phyloP scores from a whole-genome alignment of 2,888 invertebrate species.

The Archips crataeganus region DNA sequence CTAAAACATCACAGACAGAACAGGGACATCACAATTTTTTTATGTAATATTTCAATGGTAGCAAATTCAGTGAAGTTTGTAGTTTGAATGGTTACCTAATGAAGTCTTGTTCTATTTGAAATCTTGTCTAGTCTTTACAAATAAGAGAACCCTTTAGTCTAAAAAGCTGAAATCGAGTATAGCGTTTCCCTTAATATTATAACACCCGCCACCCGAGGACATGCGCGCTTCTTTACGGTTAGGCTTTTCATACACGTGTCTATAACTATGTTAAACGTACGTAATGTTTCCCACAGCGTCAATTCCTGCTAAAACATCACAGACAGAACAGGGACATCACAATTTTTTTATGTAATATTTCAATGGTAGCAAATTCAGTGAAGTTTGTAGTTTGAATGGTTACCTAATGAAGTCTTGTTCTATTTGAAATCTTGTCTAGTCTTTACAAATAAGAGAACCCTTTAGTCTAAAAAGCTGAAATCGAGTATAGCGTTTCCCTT shows the following conservation, averaged over 20 bases:
- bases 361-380: neutral
- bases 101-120: neutral
- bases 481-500: too few species aligned
- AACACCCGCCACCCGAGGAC: slow-evolving; percentile 63
- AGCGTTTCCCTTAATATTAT: too few species aligned
- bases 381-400: neutral
- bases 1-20: neutral
- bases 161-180: too few species aligned
- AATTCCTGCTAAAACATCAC: neutral
- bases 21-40: too few species aligned
- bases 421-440: too few species aligned
- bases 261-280: neutral
- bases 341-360: too few species aligned
- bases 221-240: slow-evolving; percentile 30
- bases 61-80: neutral
- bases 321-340: too few species aligned
- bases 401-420: neutral
- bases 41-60: too few species aligned
- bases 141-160: too few species aligned
- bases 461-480: too few species aligned
- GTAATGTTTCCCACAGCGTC: neutral
- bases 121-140: too few species aligned
- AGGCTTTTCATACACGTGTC: slow-evolving; percentile 4
- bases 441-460: too few species aligned
- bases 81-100: neutral